Evolutionary conservation across 2,888 invertebrate genomes (phyloP).

Genomic region (Brachypalpus laphriformis): DNA sequence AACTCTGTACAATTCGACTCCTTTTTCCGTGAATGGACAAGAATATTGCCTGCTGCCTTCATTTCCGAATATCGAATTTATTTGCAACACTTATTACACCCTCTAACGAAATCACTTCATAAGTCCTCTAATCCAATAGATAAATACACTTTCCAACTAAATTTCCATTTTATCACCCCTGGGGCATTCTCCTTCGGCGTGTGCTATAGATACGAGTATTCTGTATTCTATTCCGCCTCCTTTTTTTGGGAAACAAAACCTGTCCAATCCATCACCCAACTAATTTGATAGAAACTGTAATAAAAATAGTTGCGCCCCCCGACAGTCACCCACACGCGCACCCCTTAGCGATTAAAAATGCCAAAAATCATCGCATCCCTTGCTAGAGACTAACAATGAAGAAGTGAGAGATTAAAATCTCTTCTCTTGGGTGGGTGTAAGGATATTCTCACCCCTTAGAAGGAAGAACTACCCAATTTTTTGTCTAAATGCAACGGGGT

Average conservation of each 20-base stretch:
- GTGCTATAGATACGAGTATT: background rate
- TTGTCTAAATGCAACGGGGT: background rate
- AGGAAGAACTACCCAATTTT: conserved; percentile 13
- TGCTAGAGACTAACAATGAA: conserved; percentile 7
- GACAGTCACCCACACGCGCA: conserved; percentile 41
- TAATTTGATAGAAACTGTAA: conserved; percentile 67
- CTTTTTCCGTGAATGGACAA: background rate
- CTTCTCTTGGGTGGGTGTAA: conserved; percentile 18
- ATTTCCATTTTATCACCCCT: conserved; percentile 54
- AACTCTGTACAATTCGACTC: background rate
- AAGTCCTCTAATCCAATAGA: conserved; percentile 45
- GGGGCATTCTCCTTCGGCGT: background rate
- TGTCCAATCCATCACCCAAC: conserved; percentile 63
- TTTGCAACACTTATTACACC: conserved; percentile 27
- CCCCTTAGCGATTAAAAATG: conserved; percentile 38
- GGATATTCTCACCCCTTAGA: conserved; percentile 12
- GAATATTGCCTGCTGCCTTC: background rate
- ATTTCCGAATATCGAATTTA: conserved; percentile 10
- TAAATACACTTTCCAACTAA: conserved; percentile 47
- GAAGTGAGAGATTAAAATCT: conserved; percentile 62
- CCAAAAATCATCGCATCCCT: conserved; percentile 40
- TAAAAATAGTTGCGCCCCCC: conserved; percentile 52
- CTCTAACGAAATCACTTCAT: conserved; percentile 39
- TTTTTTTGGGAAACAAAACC: conserved; percentile 45
- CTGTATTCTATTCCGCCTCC: background rate